These are phyloP conservation scores for Ophion ellenae DNA, from an alignment of 2,888 invertebrate genomes.

Conservation along the genomic window DNA sequence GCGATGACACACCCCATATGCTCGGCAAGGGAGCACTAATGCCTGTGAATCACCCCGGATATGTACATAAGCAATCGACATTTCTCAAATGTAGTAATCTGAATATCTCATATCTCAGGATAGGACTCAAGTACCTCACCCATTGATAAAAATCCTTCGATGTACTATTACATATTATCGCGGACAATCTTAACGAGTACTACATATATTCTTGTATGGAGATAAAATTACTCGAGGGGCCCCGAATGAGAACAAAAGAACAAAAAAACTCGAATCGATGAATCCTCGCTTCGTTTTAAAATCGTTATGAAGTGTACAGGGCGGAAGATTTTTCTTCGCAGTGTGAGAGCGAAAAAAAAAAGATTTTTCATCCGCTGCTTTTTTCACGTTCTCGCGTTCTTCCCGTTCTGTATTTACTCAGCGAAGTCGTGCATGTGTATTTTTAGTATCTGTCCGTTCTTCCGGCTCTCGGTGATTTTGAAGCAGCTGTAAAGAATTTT, in stretches of 20 bases:
- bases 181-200: too few species aligned
- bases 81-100: too few species aligned
- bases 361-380: constrained; percentile 12
- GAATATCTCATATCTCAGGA: too few species aligned
- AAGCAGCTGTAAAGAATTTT: constrained; percentile 46
- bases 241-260: background rate
- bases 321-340: background rate
- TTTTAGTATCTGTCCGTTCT: background rate
- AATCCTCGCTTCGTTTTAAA: background rate
- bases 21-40: too few species aligned
- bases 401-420: background rate
- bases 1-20: too few species aligned
- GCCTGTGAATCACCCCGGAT: too few species aligned
- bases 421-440: too few species aligned
- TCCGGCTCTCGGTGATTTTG: constrained; percentile 66
- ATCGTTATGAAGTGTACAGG: constrained; percentile 4
- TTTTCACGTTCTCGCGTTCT: background rate
- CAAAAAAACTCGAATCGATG: background rate
- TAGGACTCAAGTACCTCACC: too few species aligned
- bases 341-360: too few species aligned
- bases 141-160: too few species aligned
- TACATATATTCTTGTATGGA: background rate
- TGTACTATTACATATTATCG: too few species aligned
- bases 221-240: background rate
- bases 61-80: too few species aligned